Conservation (phyloP, 2,797 vertebrate species). For the Vireo griseus region DNA sequence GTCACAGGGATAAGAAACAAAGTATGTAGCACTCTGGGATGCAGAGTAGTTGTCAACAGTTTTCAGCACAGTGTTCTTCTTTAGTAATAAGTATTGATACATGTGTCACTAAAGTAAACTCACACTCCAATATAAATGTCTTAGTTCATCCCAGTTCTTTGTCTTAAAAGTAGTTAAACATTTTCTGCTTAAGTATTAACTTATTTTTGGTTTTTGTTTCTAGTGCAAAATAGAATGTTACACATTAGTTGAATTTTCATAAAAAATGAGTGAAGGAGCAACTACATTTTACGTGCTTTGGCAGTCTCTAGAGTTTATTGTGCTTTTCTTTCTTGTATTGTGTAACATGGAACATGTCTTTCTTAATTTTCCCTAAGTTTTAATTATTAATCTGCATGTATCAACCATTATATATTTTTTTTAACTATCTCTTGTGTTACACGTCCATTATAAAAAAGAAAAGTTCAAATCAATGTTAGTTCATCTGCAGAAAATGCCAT, state of each 20-base stretch:
- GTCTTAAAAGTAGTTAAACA: not conserved
- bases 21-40: not conserved
- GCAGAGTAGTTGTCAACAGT: not conserved
- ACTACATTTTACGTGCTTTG: not conserved
- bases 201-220: not conserved
- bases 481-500: not conserved
- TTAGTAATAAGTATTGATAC: not conserved
- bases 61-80: not conserved
- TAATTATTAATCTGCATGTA: not conserved
- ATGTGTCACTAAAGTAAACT: not conserved
- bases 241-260: not conserved
- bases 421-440: not conserved
- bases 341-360: not conserved
- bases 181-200: not conserved
- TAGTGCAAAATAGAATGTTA: not conserved
- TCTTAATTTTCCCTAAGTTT: not conserved
- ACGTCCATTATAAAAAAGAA: not conserved
- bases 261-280: not conserved
- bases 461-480: not conserved
- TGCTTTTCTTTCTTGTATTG: not conserved
- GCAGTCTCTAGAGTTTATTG: not conserved
- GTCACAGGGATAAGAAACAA: not conserved
- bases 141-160: not conserved
- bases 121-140: not conserved
- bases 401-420: not conserved